Base-by-base conservation (phyloP, 2,888 invertebrate genomes). In the Lepidonotus clava region DNA sequence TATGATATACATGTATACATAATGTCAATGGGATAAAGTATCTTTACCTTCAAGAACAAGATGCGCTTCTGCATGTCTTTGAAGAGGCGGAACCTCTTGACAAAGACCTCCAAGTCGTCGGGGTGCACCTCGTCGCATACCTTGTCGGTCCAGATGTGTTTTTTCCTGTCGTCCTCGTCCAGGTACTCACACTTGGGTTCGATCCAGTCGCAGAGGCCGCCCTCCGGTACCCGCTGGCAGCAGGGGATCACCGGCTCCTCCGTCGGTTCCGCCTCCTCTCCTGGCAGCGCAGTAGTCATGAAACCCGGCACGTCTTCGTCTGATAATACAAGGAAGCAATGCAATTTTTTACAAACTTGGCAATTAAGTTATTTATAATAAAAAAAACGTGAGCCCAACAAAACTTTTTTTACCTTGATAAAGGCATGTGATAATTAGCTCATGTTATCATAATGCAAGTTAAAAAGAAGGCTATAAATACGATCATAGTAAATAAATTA, bases 141-240 rank as follows among this genome's bases (percentile, higher is more conserved):
- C 18, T 66, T 56, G 28, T 89, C 87, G 1, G 76, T 84, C 90
- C 90, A 90, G 18, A 83, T 53, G 46, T 28, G 11, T 34, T 66
- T 84, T 71, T 88, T 88, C 38, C 87, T 21, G 76, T 87, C 87
- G 14, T 85, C 85, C 76, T 67, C 85, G 5, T 71, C 46, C 71
- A 85, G 71, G 76, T 46, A 85, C n/a, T 85, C 85, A 71, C 84
- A 86, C 2, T 1, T 8, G 1, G 84, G 87, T 28, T 87, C 87
- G 11, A 87, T 40, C 90, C 90, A 90, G 4, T 67, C 84, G 83
- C 90, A 90, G 14, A 90, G 87, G 40, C 88, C 85, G 1, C 1
- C 36, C 32, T 80, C 80, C 8, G 80, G 80, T 28, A 34, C 34
- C 88, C 21, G 66, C 53, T 83, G 85, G 34, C 90, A 90, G 84